Evolutionary conservation across 2,888 invertebrate genomes (phyloP).

Genomic region (Heliconius ethilla): DNA sequence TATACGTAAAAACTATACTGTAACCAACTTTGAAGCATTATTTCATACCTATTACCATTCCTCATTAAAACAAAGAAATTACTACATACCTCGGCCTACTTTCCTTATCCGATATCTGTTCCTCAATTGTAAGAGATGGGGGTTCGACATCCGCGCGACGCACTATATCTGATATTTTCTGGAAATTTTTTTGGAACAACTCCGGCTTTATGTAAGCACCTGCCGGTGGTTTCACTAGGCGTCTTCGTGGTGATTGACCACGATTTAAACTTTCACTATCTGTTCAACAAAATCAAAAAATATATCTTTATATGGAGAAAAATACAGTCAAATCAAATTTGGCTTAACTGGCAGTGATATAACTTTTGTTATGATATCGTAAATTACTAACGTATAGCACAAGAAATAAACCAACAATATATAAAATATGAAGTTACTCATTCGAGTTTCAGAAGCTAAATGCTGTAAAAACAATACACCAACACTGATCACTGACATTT

Average conservation of each 20-base stretch:
- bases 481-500: background rate
- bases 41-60: too few species aligned
- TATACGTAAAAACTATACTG: too few species aligned
- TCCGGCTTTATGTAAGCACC: constrained; percentile 83
- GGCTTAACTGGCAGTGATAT: too few species aligned
- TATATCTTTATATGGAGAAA: background rate
- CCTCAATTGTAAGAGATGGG: constrained; percentile 55
- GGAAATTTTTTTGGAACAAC: constrained; percentile 80
- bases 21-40: too few species aligned
- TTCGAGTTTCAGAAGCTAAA: too few species aligned
- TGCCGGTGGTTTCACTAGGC: constrained; percentile 81
- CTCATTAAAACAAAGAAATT: background rate
- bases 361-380: too few species aligned
- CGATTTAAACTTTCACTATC: constrained; percentile 48
- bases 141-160: constrained; percentile 68
- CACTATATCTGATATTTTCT: constrained; percentile 75
- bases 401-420: too few species aligned
- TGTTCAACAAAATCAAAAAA: background rate
- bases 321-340: too few species aligned
- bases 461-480: background rate
- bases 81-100: constrained; percentile 64
- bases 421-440: too few species aligned
- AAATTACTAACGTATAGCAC: too few species aligned
- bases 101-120: constrained; percentile 65
- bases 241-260: constrained; percentile 67